Conservation (phyloP, 2,113 vertebrate species). For the Scopus umbretta region DNA sequence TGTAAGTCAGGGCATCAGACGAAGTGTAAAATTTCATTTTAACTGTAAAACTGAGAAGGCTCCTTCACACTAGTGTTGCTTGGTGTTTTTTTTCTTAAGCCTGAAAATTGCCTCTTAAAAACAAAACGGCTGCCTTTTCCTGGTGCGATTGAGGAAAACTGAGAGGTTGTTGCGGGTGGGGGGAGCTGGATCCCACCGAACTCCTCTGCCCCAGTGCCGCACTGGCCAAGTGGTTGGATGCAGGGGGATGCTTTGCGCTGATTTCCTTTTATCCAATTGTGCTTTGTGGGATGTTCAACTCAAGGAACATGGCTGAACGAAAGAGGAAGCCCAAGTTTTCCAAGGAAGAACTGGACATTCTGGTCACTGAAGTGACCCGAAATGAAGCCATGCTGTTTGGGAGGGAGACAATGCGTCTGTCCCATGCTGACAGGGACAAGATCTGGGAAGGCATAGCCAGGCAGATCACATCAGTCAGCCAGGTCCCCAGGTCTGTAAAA, state of each 20-base stretch:
- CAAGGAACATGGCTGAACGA: slow-evolving; percentile 77
- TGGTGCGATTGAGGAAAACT: neutral
- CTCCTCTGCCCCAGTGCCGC: neutral
- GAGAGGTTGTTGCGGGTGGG: neutral
- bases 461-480: slow-evolving; percentile 77
- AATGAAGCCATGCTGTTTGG: slow-evolving; percentile 78
- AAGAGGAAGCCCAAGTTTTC: slow-evolving; percentile 84
- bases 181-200: neutral
- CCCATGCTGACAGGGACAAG: slow-evolving; percentile 77
- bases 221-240: slow-evolving; percentile 1
- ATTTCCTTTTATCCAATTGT: slow-evolving; percentile 74
- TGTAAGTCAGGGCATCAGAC: neutral
- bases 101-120: slow-evolving; percentile 32
- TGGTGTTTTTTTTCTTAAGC: neutral
- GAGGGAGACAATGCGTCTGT: slow-evolving; percentile 73
- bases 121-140: neutral
- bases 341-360: slow-evolving; percentile 80
- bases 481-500: slow-evolving; percentile 77
- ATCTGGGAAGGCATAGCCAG: slow-evolving; percentile 81
- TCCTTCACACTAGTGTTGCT: neutral
- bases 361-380: slow-evolving; percentile 79
- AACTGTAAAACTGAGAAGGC: neutral
- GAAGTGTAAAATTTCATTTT: neutral
- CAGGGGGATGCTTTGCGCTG: slow-evolving; percentile 23
- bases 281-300: slow-evolving; percentile 78